phyloP scores from a whole-genome alignment of 2,888 invertebrate species.

The Pseudoips prasinana region DNA sequence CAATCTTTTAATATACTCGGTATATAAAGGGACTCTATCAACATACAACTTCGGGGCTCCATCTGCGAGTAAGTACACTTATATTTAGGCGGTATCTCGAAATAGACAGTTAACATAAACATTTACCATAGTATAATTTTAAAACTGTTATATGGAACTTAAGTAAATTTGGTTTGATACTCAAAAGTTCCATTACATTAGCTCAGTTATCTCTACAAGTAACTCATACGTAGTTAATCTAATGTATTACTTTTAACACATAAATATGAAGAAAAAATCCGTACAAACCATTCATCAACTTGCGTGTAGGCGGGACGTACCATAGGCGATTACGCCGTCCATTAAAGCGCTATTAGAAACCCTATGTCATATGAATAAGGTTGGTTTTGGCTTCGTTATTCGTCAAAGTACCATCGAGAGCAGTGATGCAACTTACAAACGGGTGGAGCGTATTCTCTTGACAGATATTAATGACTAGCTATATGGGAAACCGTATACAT shows the following conservation, averaged over 20 bases:
- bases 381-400: background rate
- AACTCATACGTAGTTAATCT: background rate
- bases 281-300: conserved; percentile 15
- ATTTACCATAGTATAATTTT: too few relatives aligned
- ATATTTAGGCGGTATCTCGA: too few relatives aligned
- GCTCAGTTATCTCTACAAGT: background rate
- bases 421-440: conserved; percentile 34
- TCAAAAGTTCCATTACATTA: too few relatives aligned
- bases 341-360: too few relatives aligned
- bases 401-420: background rate
- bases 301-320: conserved; percentile 25
- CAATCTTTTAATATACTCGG: too few relatives aligned
- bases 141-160: too few relatives aligned
- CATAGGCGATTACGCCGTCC: conserved; percentile 21
- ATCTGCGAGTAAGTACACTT: too few relatives aligned
- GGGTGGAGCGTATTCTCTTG: conserved; percentile 61
- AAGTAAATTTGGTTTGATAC: too few relatives aligned
- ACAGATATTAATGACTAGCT: conserved; percentile 71
- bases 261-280: background rate
- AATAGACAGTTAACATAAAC: too few relatives aligned
- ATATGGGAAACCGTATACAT: conserved; percentile 19
- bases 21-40: too few relatives aligned
- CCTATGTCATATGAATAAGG: too few relatives aligned
- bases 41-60: too few relatives aligned
- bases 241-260: background rate